These are phyloP conservation scores for Octomys mimax DNA, from an alignment of 2,797 vertebrate genomes.

Conservation along the genomic window DNA sequence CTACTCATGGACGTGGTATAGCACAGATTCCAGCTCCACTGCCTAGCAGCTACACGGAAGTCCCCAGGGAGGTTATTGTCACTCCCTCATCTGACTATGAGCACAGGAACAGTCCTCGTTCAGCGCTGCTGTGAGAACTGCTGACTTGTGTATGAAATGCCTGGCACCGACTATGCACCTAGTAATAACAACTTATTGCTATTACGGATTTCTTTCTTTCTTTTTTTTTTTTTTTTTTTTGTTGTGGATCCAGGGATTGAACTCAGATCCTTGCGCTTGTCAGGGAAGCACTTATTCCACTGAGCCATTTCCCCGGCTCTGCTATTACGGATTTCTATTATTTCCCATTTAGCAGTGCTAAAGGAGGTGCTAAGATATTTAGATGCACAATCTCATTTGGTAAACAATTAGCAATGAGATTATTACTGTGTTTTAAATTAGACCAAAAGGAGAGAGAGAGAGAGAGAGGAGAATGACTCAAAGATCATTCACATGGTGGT, in stretches of 20 bases:
- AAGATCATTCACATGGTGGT: background rate
- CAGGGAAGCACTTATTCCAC: too few species aligned
- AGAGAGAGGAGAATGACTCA: background rate
- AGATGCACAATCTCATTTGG: background rate
- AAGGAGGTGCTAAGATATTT: background rate
- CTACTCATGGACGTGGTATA: background rate
- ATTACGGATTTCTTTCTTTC: background rate
- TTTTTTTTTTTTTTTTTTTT: too few species aligned
- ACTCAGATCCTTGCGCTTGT: too few species aligned
- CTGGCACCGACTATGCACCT: background rate
- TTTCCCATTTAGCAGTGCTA: background rate
- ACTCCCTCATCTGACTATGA: background rate
- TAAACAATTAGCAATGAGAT: background rate
- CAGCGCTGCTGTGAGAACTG: background rate
- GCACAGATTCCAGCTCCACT: background rate
- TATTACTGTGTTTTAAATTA: background rate
- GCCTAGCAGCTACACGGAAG: background rate
- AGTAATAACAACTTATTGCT: background rate
- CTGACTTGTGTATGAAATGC: background rate
- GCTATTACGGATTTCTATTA: background rate
- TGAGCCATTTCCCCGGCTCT: too few species aligned
- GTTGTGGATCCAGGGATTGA: too few species aligned
- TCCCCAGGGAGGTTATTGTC: background rate
- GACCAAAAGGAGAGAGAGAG: background rate
- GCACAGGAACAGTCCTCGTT: background rate